Base-by-base conservation (phyloP, 2,797 vertebrate species). In the Megalops cyprinoides region DNA sequence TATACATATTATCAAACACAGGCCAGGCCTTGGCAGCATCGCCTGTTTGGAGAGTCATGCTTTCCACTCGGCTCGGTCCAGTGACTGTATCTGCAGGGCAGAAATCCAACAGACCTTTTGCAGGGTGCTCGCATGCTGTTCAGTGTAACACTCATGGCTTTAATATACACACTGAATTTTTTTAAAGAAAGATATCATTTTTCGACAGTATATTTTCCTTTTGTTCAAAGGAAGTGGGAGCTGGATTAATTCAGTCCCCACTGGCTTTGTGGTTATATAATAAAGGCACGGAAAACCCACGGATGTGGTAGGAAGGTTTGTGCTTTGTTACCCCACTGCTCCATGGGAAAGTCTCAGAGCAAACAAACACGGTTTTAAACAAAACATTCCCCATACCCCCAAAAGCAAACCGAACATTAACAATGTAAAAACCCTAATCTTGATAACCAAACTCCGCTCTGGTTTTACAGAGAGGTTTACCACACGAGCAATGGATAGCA, bases 331-430 rank as follows among this genome's bases (percentile, higher is more conserved):
- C 73, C 73, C 73, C 15, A 4, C 44, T 74, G 73, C n/a, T 49
- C 37, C 51, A 14, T 14, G 46, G 67, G 31, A 69, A 79, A 73
- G 25, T 39, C 67, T 42, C 7, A 46, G 65, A 73, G 5, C 37
- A 73, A 73, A 79, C 42, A 73, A 56, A 55, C 49, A 53, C 31
- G 37, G 60, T 20, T 39, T 5, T 44, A 56, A 56, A 73, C 34
- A 73, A 74, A 74, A 15, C 44, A 49, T 3, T 25, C 18, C 42
- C 42, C 71, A 48, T 10, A 37, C 18, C 60, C 67, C 39, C 49
- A 44, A 55, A n/a, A 73, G 51, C 12, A 73, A 74, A 56, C 51
- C 39, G 62, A 14, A 44, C 34, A 39, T 37, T 1, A 51, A 73
- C 67, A 79, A 42, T 65, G 14, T 18, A 42, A 46, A 69, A 31